These are phyloP conservation scores for Athene cunicularia DNA, from an alignment of 2,113 vertebrate species.

Conservation along the genomic window DNA sequence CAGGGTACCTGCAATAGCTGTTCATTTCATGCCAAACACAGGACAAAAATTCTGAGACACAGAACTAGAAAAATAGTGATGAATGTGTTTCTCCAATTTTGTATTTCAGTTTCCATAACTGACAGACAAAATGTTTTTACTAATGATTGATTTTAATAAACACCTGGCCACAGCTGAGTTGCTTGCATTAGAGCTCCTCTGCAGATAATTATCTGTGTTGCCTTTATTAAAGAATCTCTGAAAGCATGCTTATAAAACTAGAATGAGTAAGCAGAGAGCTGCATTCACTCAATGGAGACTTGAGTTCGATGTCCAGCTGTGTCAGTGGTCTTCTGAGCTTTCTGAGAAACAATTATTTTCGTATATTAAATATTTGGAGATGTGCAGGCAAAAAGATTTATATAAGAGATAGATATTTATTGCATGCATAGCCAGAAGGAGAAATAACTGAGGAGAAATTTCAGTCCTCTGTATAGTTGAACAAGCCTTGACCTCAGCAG, in stretches of 20 bases:
- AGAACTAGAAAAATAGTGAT: background rate
- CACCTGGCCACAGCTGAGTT: background rate
- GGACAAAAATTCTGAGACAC: background rate
- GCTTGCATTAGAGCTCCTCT: background rate
- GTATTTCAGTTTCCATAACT: background rate
- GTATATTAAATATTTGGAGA: background rate
- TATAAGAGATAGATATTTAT: background rate
- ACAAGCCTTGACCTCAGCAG: background rate
- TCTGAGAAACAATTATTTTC: background rate
- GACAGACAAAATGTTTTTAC: background rate
- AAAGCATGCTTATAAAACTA: background rate
- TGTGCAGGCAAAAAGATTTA: background rate
- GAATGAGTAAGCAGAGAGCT: background rate
- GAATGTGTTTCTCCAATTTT: background rate
- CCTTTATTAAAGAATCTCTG: background rate
- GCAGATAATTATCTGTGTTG: background rate
- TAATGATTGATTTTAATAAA: background rate
- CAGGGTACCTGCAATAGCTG: background rate
- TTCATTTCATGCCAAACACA: background rate
- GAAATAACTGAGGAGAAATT: background rate
- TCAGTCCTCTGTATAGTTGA: background rate
- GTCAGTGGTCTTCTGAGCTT: background rate
- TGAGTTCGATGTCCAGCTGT: background rate
- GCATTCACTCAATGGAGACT: background rate
- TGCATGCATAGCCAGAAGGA: background rate